Evolutionary conservation across 2,888 invertebrate species (phyloP).

Genomic region (Pollenia angustigena): DNA sequence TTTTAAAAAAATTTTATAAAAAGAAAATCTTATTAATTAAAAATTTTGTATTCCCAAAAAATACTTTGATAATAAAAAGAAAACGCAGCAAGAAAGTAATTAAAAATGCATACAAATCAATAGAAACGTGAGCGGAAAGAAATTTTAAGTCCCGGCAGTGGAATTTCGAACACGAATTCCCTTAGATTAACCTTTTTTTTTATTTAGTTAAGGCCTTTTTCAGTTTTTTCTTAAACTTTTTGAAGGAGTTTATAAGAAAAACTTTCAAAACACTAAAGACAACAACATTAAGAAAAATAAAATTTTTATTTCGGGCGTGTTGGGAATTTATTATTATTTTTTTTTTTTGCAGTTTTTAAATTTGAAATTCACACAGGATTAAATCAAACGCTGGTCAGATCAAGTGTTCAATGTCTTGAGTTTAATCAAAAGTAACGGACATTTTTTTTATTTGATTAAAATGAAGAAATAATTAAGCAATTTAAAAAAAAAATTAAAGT

Average conservation of each 20-base stretch:
- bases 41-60: too few species aligned
- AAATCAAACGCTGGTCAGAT: constrained; percentile 50
- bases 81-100: too few species aligned
- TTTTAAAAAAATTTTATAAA: too few species aligned
- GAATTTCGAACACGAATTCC: too few species aligned
- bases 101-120: too few species aligned
- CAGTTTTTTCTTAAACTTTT: not conserved
- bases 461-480: not conserved
- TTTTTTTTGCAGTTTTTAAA: not conserved
- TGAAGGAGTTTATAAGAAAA: constrained; percentile 26
- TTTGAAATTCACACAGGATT: constrained; percentile 42
- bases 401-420: constrained; percentile 5
- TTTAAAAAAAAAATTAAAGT: not conserved
- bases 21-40: too few species aligned
- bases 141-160: too few species aligned
- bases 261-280: constrained; percentile 1
- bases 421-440: constrained; percentile 47
- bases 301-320: constrained; percentile 60
- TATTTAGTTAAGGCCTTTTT: constrained; percentile 6
- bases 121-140: too few species aligned
- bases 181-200: not conserved
- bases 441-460: not conserved
- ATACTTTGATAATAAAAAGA: too few species aligned
- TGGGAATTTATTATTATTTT: constrained; percentile 52
- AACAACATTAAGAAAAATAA: not conserved